Percentiles rank a stretch among this genome's conserved stretches.
Evolutionary conservation across 2,113 vertebrate genomes (phyloP).

Genomic region (Sinocyclocheilus rhinocerous): DNA sequence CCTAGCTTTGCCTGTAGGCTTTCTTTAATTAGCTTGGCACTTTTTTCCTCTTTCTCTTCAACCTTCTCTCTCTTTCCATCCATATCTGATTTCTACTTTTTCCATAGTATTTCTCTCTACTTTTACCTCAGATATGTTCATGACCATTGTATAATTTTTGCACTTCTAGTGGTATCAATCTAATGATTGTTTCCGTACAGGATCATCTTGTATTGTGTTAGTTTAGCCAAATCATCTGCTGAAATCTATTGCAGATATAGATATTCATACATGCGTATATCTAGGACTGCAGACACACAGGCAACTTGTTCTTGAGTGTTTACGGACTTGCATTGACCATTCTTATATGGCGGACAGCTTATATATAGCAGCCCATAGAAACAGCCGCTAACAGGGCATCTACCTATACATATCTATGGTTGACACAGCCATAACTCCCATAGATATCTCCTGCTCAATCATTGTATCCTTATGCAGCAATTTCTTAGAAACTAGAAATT

Average conservation of each 20-base stretch:
- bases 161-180: not conserved
- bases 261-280: too few species aligned
- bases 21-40: slow-evolving; percentile 69
- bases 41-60: slow-evolving; percentile 42
- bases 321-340: too few species aligned
- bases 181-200: not conserved
- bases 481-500: not conserved
- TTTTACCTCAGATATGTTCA: not conserved
- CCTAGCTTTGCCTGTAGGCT: slow-evolving; percentile 61
- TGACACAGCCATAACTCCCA: not conserved
- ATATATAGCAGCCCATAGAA: too few species aligned
- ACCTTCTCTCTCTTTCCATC: slow-evolving; percentile 35
- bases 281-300: too few species aligned
- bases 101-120: not conserved
- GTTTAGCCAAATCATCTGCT: too few species aligned
- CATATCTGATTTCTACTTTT: slow-evolving; percentile 22
- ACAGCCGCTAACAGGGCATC: too few species aligned
- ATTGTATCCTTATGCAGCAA: not conserved
- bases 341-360: too few species aligned
- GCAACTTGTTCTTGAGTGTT: too few species aligned
- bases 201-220: not conserved
- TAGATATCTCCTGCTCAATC: not conserved
- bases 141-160: not conserved
- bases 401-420: too few species aligned
- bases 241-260: too few species aligned